Conservation (phyloP, 2,113 vertebrate genomes). For the Callospermophilus lateralis region DNA sequence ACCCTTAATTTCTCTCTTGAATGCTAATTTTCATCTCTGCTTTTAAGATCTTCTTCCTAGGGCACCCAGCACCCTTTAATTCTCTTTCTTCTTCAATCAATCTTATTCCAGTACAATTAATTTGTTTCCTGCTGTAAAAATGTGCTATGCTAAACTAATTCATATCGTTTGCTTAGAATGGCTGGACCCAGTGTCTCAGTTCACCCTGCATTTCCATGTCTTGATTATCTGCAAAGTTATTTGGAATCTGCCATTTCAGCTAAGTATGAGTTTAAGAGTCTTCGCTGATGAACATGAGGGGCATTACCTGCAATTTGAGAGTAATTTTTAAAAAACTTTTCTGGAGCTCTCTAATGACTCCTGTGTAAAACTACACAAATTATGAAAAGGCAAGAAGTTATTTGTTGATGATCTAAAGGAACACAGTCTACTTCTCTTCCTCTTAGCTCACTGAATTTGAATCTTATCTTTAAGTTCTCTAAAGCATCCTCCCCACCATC, state of each 20-base stretch:
- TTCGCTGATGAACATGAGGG: slow-evolving; percentile 15
- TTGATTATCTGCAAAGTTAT: not conserved
- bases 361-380: not conserved
- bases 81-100: not conserved
- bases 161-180: not conserved
- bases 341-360: not conserved
- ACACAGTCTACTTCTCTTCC: not conserved
- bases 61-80: not conserved
- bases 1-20: not conserved
- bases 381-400: not conserved
- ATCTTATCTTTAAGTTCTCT: not conserved
- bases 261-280: not conserved
- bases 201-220: not conserved
- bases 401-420: not conserved
- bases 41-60: not conserved
- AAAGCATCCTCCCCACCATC: not conserved
- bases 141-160: not conserved
- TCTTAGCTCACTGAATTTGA: not conserved
- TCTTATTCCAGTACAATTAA: not conserved
- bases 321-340: not conserved
- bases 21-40: not conserved
- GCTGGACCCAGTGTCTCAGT: not conserved
- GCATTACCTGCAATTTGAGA: not conserved
- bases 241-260: not conserved
- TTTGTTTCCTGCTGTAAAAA: not conserved